Conservation (phyloP, 2,888 invertebrate species). For the Bembecia ichneumoniformis region DNA sequence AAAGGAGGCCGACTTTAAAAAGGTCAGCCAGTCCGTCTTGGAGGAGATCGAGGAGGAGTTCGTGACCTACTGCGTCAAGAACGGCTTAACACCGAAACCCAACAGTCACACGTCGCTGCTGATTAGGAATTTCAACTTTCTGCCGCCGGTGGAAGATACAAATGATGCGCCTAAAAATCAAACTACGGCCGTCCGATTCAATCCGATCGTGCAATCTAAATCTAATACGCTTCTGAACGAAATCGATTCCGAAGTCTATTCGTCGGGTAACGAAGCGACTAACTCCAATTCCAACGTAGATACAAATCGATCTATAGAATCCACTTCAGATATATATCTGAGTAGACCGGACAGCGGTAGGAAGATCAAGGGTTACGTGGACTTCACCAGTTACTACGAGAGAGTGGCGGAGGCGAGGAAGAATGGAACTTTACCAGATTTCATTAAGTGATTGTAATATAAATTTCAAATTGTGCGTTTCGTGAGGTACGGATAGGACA, state of each 20-base stretch:
- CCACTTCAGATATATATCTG: constrained; percentile 56
- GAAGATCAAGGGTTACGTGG: constrained; percentile 85
- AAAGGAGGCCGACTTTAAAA: constrained; percentile 82
- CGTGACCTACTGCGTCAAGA: constrained; percentile 79
- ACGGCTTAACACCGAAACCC: constrained; percentile 68
- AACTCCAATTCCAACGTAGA: constrained; percentile 44
- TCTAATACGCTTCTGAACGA: constrained; percentile 55
- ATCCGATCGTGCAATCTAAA: constrained; percentile 73
- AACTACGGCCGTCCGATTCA: constrained; percentile 73
- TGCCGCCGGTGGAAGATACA: constrained; percentile 73
- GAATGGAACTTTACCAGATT: constrained; percentile 77
- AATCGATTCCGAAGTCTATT: constrained; percentile 52
- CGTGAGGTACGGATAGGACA: too few species aligned
- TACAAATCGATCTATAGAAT: constrained; percentile 53
- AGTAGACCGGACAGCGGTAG: constrained; percentile 73
- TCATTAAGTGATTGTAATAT: constrained; percentile 61
- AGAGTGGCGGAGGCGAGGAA: constrained; percentile 78
- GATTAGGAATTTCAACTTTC: constrained; percentile 88
- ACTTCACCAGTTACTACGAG: constrained; percentile 84
- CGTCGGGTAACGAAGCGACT: constrained; percentile 37
- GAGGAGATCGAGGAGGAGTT: constrained; percentile 88
- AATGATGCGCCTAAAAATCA: constrained; percentile 42
- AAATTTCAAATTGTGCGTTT: too few species aligned
- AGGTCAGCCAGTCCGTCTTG: constrained; percentile 88
- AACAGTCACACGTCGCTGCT: constrained; percentile 89